These are phyloP conservation scores for Cephus nigrinus DNA, from an alignment of 2,888 invertebrate genomes.

Conservation along the genomic window DNA sequence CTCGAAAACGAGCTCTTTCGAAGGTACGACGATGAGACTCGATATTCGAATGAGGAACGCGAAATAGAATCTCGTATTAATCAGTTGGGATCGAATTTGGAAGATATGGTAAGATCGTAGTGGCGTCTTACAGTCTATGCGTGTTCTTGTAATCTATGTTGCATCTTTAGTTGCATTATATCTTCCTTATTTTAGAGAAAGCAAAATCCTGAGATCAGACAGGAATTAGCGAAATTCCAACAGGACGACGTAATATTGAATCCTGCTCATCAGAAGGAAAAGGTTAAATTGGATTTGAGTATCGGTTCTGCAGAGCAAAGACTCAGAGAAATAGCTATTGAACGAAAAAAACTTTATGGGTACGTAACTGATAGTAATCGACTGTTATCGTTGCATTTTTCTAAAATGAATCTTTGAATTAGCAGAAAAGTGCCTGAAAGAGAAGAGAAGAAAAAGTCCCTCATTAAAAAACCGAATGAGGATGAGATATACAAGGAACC, in stretches of 20 bases:
- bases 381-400: not conserved
- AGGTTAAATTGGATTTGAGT: constrained; percentile 32
- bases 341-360: constrained; percentile 39
- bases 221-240: constrained; percentile 23
- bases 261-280: constrained; percentile 30
- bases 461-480: constrained; percentile 32
- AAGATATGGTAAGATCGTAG: constrained; percentile 32
- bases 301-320: constrained; percentile 31
- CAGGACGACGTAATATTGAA: constrained; percentile 27
- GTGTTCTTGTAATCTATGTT: not conserved
- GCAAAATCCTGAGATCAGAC: constrained; percentile 11
- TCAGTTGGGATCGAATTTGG: constrained; percentile 23
- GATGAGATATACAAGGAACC: constrained; percentile 49
- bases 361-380: constrained; percentile 26
- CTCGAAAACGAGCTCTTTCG: constrained; percentile 32
- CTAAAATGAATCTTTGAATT: not conserved
- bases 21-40: constrained; percentile 13
- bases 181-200: not conserved
- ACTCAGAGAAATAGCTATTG: constrained; percentile 28
- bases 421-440: constrained; percentile 29
- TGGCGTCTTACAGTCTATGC: not conserved
- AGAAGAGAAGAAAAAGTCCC: constrained; percentile 30
- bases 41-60: constrained; percentile 22
- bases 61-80: constrained; percentile 21
- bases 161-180: not conserved